Base-by-base conservation (phyloP, 2,113 vertebrate genomes). In the Lota lota region DNA sequence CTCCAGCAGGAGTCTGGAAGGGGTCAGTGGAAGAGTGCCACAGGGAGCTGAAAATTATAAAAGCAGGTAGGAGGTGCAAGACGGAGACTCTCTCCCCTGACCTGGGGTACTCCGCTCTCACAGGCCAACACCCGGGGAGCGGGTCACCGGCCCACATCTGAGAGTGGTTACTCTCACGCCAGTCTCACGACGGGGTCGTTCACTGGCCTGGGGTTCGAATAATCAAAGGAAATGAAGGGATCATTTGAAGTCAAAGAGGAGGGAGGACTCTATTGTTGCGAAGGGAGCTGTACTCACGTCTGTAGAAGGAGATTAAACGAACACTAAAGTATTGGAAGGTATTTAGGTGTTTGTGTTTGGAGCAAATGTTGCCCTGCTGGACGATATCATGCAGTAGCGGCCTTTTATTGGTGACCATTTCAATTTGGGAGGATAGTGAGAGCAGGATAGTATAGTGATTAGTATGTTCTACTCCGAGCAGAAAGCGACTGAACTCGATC, bases 101-200 rank as follows among this genome's bases (percentile, higher is more conserved):
- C 68, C 79, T 79, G 85, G 79, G 66, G 81, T 79, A 80, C 69
- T 11, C 71, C 47, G 54, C 69, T 69, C 74, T 78, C 70, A 61
- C 59, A 64, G 51, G 3, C 22, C 53, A 4, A 10, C 69, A 47
- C 79, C 76, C 18, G 8, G 61, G 67, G 75, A 67, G 75, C 69
- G 77, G 63, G 59, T 85, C 79, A 70, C 51, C 74, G 74, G 57
- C 56, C 28, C 88, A 90, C 91, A 92, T 91, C 85, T 93, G 90
- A 88, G 86, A 89, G 72, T 72, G 58, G 74, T 92, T 93, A 90
- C 78, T 73, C 87, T 89, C 85, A 84, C 88, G 90, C 88, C 86
- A 90, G 78, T 79, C 72, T 64, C 74, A 69, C 76, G 72, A 74
- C 66, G 68, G 81, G 90, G 89, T 90, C 85, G 84, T 66, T 61